Conservation (phyloP, 2,888 invertebrate species). For the Alsophila aescularia region DNA sequence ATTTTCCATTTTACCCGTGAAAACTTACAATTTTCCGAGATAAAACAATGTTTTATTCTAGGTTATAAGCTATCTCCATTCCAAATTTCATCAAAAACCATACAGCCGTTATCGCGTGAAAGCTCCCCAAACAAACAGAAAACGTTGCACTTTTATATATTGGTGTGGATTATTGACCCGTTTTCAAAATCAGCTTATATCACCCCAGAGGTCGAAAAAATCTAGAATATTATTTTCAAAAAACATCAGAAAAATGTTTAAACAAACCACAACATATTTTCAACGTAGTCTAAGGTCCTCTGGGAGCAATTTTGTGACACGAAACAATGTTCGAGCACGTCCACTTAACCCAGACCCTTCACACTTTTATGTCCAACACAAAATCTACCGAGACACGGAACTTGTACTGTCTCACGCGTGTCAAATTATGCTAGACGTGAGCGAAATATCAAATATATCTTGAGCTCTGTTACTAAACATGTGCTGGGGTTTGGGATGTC, state of each 20-base stretch:
- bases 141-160: too few species aligned
- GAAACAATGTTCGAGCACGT: constrained; percentile 40
- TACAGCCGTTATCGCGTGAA: too few species aligned
- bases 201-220: neutral
- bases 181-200: too few species aligned
- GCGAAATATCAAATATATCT: constrained; percentile 27
- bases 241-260: constrained; percentile 24
- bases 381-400: constrained; percentile 26
- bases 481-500: constrained; percentile 20
- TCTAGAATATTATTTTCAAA: constrained; percentile 15
- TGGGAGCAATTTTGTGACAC: constrained; percentile 50
- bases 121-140: too few species aligned
- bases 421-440: constrained; percentile 43
- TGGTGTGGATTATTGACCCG: too few species aligned
- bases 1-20: too few species aligned
- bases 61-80: too few species aligned
- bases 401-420: constrained; percentile 31
- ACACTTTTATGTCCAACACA: constrained; percentile 26
- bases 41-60: too few species aligned
- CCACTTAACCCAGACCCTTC: constrained; percentile 40
- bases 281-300: constrained; percentile 30
- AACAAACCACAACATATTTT: constrained; percentile 32
- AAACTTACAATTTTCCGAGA: too few species aligned
- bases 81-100: too few species aligned
- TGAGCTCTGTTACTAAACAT: constrained; percentile 26